Evolutionary conservation across 2,113 vertebrate genomes (phyloP).

Genomic region (Microtus oregoni): DNA sequence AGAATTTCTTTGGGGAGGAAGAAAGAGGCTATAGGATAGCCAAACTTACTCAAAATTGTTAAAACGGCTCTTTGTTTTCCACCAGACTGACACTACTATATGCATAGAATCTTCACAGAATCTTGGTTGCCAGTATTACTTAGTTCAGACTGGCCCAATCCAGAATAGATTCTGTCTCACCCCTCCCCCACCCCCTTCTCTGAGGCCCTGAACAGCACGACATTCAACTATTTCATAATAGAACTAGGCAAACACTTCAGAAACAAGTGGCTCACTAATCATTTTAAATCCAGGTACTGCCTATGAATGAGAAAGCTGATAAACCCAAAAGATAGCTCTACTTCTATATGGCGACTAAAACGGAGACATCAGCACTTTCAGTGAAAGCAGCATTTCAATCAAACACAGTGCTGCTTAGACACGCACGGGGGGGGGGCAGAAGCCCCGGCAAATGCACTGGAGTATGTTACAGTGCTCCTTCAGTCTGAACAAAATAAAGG

Average conservation of each 20-base stretch:
- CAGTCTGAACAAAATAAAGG: constrained; percentile 81
- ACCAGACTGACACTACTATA: constrained; percentile 77
- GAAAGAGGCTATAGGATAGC: constrained; percentile 74
- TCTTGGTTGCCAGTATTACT: constrained; percentile 75
- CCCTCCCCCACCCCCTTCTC: constrained; percentile 61
- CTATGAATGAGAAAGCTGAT: constrained; percentile 88
- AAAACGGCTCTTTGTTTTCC: constrained; percentile 81
- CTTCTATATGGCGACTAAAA: constrained; percentile 86
- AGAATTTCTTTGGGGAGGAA: constrained; percentile 74
- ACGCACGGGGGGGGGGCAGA: constrained; percentile 80
- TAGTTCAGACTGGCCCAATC: constrained; percentile 74
- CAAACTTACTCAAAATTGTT: constrained; percentile 73
- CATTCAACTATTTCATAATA: constrained; percentile 79
- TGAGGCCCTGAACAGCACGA: constrained; percentile 77
- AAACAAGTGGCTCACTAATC: constrained; percentile 84
- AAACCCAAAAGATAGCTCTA: constrained; percentile 85
- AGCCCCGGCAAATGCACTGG: constrained; percentile 80
- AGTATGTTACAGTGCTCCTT: constrained; percentile 75
- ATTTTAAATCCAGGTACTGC: constrained; percentile 88
- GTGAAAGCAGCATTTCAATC: constrained; percentile 84
- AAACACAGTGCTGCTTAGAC: constrained; percentile 83
- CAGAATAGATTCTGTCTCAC: constrained; percentile 58
- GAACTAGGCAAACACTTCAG: constrained; percentile 78
- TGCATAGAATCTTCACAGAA: constrained; percentile 79
- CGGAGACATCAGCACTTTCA: constrained; percentile 86